Evolutionary conservation across 2,797 vertebrate genomes (phyloP).

Genomic region (Mareca penelope): DNA sequence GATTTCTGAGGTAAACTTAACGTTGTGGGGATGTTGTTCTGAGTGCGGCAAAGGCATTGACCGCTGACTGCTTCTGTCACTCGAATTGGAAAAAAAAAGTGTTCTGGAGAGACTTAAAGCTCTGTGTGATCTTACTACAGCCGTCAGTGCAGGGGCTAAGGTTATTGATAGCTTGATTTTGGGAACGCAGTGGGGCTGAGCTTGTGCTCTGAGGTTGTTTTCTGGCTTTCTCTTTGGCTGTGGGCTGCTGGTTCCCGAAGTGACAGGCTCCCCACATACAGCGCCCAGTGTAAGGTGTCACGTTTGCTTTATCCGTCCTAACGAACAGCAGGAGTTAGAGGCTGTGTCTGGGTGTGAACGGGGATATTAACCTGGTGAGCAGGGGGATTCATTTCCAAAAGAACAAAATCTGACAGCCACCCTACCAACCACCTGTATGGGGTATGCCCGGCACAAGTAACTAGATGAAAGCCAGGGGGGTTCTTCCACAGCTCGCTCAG

Average conservation of each 20-base stretch:
- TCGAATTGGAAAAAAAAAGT: too few species aligned
- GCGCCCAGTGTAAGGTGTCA: rapidly evolving
- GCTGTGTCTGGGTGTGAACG: neutral
- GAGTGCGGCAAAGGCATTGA: rapidly evolving
- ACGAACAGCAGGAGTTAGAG: neutral
- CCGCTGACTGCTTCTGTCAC: rapidly evolving
- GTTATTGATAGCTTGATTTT: rapidly evolving
- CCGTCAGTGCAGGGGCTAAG: too few species aligned
- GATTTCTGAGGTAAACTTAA: rapidly evolving
- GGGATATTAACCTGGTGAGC: neutral
- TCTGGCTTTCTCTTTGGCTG: neutral
- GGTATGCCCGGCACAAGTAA: rapidly evolving
- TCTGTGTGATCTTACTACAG: rapidly evolving
- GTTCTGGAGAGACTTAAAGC: rapidly evolving
- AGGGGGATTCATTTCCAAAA: neutral
- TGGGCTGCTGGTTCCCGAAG: neutral
- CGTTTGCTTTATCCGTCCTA: rapidly evolving
- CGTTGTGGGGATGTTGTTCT: rapidly evolving
- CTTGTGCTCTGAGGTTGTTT: neutral
- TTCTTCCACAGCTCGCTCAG: neutral
- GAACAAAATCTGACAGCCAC: too few species aligned
- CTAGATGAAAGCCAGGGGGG: rapidly evolving
- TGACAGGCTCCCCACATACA: rapidly evolving
- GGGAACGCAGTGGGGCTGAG: rapidly evolving
- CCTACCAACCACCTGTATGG: neutral